Evolutionary conservation across 2,888 invertebrate genomes (phyloP), one percentile per base, ranked within the genome.

Genomic region (Acleris holmiana): DNA sequence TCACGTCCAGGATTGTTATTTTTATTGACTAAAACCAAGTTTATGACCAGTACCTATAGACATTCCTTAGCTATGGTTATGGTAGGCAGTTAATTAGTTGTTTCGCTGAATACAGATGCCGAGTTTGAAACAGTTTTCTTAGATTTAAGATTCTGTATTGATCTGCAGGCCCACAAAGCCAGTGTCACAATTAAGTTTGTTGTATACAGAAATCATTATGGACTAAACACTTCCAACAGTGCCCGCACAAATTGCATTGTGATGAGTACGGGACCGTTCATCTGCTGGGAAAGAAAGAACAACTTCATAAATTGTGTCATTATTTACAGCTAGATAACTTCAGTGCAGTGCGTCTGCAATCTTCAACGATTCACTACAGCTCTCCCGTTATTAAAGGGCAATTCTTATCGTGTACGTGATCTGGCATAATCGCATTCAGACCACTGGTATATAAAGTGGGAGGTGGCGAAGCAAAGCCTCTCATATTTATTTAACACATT

Each of bases 361-460:
- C 88, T 86, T 85, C 85, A 83, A 85, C 85, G 85, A 86, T 86
- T 85, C 85, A 83, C 85, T 83, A 80, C 80, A 80, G 77, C 78
- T 82, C 78, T 83, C 78, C 86, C 84, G 89, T 89, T 89, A 91
- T 90, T 90, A 89, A 85, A 88, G 86, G 83, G 88, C 86, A 86
- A 89, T 89, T 88, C 85, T 83, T 84, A 81, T 80, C 73, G 76
- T 78, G 83, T 84, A 88, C 86, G 88, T 89, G 88, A 81, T 81
- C 85, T 80, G 80, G 80, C 81, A 80, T 87, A 87, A 89, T 87
- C 82, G 82, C 83, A 81, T 84, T 82, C 79, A 77, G 79, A 59
- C 44, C 56, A 44, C 35, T 63, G 23, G 55, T 76, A 79, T 77
- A 76, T 79, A 77, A 75, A 59, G 23, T 48, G 47, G 53, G 41